phyloP scores from a whole-genome alignment of 2,888 invertebrate genomes.

The Rhodophaea formosa region DNA sequence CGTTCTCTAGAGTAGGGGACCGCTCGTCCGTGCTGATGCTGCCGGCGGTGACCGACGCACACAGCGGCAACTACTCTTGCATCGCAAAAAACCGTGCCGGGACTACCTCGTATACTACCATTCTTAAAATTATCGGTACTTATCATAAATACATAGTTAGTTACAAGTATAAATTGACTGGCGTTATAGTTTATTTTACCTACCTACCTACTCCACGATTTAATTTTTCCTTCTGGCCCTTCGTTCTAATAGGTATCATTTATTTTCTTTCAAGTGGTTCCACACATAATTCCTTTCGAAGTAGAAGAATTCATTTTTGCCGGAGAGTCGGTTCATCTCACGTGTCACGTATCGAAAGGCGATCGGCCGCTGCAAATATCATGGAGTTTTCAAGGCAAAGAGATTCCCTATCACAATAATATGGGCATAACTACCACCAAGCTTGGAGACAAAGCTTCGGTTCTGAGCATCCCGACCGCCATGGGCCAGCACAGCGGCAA shows the following conservation, averaged over 20 bases:
- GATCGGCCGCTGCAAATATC: conserved; percentile 86
- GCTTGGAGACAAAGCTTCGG: conserved; percentile 78
- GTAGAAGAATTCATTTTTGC: conserved; percentile 85
- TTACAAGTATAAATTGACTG: conserved; percentile 20
- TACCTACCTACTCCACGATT: conserved; percentile 21
- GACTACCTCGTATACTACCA: conserved; percentile 69
- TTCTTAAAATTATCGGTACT: conserved; percentile 78
- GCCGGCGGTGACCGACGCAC: conserved; percentile 70
- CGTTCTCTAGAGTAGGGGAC: conserved; percentile 66
- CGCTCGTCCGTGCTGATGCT: conserved; percentile 75
- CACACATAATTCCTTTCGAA: conserved; percentile 85
- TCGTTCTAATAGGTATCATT: conserved; percentile 26
- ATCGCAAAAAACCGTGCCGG: conserved; percentile 79
- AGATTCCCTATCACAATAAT: conserved; percentile 79
- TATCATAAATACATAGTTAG: conserved; percentile 22
- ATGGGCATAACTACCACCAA: conserved; percentile 78
- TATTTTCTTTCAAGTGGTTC: conserved; percentile 67
- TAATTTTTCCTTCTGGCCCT: conserved; percentile 29
- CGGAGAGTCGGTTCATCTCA: conserved; percentile 84
- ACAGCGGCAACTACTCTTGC: conserved; percentile 82
- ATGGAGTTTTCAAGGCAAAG: conserved; percentile 85
- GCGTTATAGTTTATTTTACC: conserved; percentile 21
- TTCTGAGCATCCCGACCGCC: conserved; percentile 81
- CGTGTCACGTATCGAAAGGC: conserved; percentile 85
- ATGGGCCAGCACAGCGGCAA: conserved; percentile 82